A percentile compares a stretch with the other conserved stretches of the same genome.
These are phyloP conservation scores for Apis cerana DNA, from an alignment of 1,140 invertebrate species.

Conservation along the genomic window DNA sequence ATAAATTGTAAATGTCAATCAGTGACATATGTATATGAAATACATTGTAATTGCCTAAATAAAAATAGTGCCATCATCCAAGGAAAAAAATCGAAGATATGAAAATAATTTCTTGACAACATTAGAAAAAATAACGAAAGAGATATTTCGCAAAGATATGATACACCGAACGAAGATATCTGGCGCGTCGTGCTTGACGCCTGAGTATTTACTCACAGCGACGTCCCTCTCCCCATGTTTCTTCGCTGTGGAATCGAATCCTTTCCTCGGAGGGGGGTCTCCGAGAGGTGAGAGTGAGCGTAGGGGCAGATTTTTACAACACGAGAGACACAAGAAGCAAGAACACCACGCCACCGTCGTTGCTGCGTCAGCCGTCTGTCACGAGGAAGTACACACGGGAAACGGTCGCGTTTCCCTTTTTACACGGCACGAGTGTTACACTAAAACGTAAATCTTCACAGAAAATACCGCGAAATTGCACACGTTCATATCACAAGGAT, in stretches of 20 bases:
- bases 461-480: neutral
- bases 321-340: slow-evolving; percentile 47
- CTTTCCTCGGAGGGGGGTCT: slow-evolving; percentile 55
- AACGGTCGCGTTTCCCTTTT: slow-evolving; percentile 30
- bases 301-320: slow-evolving; percentile 51
- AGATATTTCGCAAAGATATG: neutral
- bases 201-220: slow-evolving; percentile 71
- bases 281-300: slow-evolving; percentile 38
- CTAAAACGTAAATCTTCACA: neutral
- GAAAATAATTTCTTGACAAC: neutral
- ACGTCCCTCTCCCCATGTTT: slow-evolving; percentile 72
- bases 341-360: slow-evolving; percentile 40
- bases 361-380: slow-evolving; percentile 52
- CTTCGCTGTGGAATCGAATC: slow-evolving; percentile 51
- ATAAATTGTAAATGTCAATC: neutral
- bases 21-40: slow-evolving; percentile 6
- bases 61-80: neutral
- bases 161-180: slow-evolving; percentile 6
- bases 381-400: slow-evolving; percentile 47
- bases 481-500: slow-evolving; percentile 9
- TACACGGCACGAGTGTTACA: neutral
- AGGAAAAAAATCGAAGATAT: no score
- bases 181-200: slow-evolving; percentile 24
- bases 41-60: slow-evolving; percentile 12
- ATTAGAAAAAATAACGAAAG: neutral